Evolutionary conservation across 37 sponge, comb jelly and placozoan species (phyloP).

Genomic region (Spongilla lacustris): DNA sequence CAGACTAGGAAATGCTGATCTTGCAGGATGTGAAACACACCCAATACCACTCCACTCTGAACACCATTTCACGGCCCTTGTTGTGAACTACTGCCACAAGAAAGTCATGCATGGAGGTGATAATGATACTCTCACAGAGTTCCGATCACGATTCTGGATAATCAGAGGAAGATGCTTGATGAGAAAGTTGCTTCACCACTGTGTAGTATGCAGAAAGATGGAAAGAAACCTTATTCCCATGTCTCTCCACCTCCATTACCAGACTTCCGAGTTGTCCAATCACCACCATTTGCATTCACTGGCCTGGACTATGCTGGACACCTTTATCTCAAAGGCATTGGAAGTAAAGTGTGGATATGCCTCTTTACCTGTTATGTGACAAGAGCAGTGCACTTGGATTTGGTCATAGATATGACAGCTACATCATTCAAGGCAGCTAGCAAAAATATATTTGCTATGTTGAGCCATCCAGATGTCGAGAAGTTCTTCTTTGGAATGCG

Average conservation of each 20-base stretch:
- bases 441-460: background rate
- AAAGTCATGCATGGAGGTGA: slow-evolving; percentile 19
- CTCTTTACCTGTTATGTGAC: slow-evolving; percentile 47
- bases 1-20: slow-evolving; percentile 19
- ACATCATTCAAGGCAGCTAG: slow-evolving; percentile 22
- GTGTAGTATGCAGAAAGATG: slow-evolving; percentile 12
- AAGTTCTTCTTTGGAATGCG: slow-evolving; percentile 18
- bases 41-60: slow-evolving; percentile 8
- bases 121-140: slow-evolving; percentile 28
- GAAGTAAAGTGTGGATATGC: slow-evolving; percentile 39
- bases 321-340: slow-evolving; percentile 12
- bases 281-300: slow-evolving; percentile 35
- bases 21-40: slow-evolving; percentile 25
- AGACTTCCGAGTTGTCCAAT: slow-evolving; percentile 24
- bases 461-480: slow-evolving; percentile 6
- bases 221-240: slow-evolving; percentile 22
- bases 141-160: slow-evolving; percentile 41
- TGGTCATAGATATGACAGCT: slow-evolving; percentile 22
- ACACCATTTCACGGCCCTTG: slow-evolving; percentile 11
- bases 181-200: slow-evolving; percentile 18
- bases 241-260: slow-evolving; percentile 52
- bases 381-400: slow-evolving; percentile 51
- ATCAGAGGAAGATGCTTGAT: slow-evolving; percentile 33
- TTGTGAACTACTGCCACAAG: slow-evolving; percentile 12
- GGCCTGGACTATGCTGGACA: slow-evolving; percentile 55